A percentile compares a stretch with the other conserved stretches of the same genome.
phyloP scores from a whole-genome alignment of 2,113 vertebrate genomes.

The Menura novaehollandiae region DNA sequence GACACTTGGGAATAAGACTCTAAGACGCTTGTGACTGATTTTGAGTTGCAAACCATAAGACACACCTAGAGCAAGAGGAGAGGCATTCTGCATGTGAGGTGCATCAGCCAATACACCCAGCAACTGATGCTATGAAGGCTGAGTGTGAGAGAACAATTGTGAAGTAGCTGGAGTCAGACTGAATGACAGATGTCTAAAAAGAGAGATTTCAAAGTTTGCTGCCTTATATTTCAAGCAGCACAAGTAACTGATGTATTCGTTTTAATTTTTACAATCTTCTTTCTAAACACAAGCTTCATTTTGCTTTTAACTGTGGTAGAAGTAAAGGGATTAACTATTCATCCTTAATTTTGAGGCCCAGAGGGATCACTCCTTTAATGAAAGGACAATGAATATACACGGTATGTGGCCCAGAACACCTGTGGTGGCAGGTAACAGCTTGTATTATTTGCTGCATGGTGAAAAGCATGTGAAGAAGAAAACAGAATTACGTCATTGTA shows the following conservation, averaged over 20 bases:
- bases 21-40: neutral
- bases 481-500: neutral
- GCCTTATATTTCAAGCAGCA: neutral
- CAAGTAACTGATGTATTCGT: accelerated
- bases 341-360: neutral
- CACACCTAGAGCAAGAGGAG: neutral
- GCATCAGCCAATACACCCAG: neutral
- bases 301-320: neutral
- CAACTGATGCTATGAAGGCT: neutral
- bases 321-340: neutral
- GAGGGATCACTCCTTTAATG: neutral
- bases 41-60: neutral
- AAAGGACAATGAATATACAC: neutral
- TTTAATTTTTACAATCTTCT: neutral
- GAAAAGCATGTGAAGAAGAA: neutral
- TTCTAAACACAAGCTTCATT: neutral
- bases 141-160: neutral
- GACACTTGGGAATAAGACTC: neutral
- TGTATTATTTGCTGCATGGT: neutral
- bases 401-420: neutral
- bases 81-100: neutral
- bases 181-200: neutral
- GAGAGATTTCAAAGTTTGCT: neutral
- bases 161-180: neutral
- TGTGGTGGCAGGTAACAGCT: neutral